These are phyloP conservation scores for Strix aluco DNA, from an alignment of 2,113 vertebrate species.

Conservation along the genomic window DNA sequence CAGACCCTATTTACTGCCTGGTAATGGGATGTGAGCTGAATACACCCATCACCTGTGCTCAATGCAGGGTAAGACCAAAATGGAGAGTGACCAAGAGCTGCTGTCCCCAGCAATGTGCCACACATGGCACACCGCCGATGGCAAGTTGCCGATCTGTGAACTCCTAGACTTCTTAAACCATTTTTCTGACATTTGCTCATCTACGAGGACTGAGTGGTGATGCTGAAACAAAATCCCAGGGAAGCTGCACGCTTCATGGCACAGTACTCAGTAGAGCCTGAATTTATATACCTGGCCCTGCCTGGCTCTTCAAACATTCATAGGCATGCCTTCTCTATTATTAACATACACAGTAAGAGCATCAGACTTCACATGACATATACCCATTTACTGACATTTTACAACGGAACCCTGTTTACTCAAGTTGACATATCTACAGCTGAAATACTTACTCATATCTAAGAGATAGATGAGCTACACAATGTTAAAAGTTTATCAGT, in stretches of 20 bases:
- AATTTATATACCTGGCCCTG: neutral
- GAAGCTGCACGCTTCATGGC: neutral
- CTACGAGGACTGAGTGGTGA: neutral
- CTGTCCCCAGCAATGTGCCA: fast-evolving
- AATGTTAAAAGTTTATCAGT: neutral
- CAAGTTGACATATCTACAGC: neutral
- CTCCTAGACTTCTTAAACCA: neutral
- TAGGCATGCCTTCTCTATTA: neutral
- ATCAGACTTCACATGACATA: neutral
- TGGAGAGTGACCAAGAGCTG: fast-evolving
- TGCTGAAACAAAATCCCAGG: neutral
- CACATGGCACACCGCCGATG: fast-evolving
- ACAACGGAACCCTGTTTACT: neutral
- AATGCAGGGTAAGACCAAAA: neutral
- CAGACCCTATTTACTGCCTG: neutral
- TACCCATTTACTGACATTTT: neutral
- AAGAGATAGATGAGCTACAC: neutral
- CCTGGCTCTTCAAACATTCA: neutral
- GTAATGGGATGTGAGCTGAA: neutral
- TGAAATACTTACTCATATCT: neutral
- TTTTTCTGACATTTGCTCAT: neutral
- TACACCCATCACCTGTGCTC: neutral
- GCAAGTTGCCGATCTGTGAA: neutral
- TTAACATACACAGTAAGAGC: neutral
- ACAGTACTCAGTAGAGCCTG: neutral